A percentile compares a stretch with the other conserved stretches of the same genome.
Conservation (phyloP, 2,113 vertebrate genomes). For the Bothrops jararaca region DNA sequence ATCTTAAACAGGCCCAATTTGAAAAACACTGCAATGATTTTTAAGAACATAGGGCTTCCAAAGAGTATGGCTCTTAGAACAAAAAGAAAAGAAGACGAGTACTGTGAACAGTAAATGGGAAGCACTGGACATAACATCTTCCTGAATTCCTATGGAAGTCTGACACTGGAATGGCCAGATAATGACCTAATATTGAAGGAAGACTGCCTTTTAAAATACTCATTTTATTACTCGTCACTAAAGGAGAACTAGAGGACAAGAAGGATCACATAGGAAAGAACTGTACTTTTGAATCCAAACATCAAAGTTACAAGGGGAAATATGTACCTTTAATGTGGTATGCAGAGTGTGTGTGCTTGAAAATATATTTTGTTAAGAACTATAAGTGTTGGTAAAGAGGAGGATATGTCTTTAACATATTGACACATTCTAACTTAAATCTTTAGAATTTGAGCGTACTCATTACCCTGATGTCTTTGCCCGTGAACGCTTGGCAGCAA, state of each 20-base stretch:
- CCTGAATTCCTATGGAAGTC: neutral
- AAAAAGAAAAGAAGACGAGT: neutral
- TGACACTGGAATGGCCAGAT: neutral
- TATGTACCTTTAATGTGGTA: neutral
- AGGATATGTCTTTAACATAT: neutral
- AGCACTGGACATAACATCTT: neutral
- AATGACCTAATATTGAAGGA: neutral
- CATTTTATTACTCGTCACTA: neutral
- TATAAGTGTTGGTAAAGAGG: neutral
- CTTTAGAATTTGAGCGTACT: conserved; percentile 82
- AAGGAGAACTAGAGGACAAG: neutral
- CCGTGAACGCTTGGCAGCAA: conserved; percentile 79
- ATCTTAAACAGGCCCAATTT: neutral
- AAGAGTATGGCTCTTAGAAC: neutral
- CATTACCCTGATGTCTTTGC: conserved; percentile 86
- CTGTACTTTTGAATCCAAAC: neutral
- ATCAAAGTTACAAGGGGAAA: neutral
- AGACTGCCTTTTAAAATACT: neutral
- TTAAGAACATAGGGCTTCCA: neutral
- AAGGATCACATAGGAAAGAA: neutral
- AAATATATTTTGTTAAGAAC: too few species aligned
- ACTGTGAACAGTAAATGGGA: neutral
- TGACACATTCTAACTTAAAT: neutral
- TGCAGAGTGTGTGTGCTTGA: too few species aligned
- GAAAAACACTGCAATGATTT: neutral